These are phyloP conservation scores for Baronia brevicornis DNA, from an alignment of 2,888 invertebrate genomes.

Conservation along the genomic window DNA sequence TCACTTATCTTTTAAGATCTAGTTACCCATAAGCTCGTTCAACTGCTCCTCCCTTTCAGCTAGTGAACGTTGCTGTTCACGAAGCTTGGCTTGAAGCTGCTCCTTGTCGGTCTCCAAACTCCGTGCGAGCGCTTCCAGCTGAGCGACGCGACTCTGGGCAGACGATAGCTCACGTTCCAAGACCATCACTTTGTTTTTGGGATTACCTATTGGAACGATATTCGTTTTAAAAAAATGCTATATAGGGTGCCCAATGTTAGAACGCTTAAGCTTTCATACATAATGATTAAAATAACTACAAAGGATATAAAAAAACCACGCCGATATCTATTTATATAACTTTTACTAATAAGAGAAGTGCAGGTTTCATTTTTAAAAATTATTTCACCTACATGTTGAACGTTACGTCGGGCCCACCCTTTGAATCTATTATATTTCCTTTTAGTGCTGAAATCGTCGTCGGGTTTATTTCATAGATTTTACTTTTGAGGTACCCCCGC, in stretches of 20 bases:
- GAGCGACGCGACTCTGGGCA: slow-evolving; percentile 48
- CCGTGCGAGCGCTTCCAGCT: slow-evolving; percentile 56
- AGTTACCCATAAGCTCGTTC: slow-evolving; percentile 56
- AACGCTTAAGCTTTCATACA: no score
- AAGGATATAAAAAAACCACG: no score
- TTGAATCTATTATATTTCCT: no score
- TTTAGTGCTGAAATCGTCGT: no score
- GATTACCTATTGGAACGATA: slow-evolving; percentile 39
- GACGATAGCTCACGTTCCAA: slow-evolving; percentile 55
- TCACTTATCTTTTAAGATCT: slow-evolving; percentile 3
- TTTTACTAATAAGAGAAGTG: no score
- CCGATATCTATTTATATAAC: no score
- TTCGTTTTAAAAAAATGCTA: not conserved
- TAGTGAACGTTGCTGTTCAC: slow-evolving; percentile 69
- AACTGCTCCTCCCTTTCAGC: slow-evolving; percentile 59
- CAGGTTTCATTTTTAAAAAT: no score
- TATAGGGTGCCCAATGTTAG: not conserved
- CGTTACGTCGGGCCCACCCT: no score
- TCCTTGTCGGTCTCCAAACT: slow-evolving; percentile 79
- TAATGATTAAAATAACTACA: no score
- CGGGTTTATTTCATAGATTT: no score
- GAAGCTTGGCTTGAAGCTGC: slow-evolving; percentile 79
- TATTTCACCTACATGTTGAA: no score
- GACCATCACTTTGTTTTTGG: slow-evolving; percentile 58
- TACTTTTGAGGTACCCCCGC: no score